Conservation (phyloP, 2,888 invertebrate species). For the Palloptera scutellata region DNA sequence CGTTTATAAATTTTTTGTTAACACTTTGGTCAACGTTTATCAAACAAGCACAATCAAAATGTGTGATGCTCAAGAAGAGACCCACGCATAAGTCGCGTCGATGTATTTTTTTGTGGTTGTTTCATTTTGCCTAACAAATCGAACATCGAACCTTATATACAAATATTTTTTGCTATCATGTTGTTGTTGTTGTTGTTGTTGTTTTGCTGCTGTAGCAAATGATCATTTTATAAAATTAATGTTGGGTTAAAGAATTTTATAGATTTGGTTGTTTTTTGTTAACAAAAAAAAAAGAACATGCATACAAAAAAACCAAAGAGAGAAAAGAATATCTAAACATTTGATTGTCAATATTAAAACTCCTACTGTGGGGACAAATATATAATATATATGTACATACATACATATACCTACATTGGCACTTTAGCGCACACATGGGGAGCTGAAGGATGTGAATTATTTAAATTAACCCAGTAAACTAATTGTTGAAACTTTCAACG, state of each 20-base stretch:
- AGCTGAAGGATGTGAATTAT: background rate
- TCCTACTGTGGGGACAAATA: slow-evolving; percentile 14
- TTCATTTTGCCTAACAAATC: slow-evolving; percentile 2
- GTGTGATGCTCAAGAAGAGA: no score
- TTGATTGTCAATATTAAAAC: slow-evolving; percentile 27
- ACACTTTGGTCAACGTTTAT: background rate
- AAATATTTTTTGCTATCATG: background rate
- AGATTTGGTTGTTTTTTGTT: background rate
- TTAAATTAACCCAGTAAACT: no score
- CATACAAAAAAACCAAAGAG: no score
- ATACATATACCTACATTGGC: background rate
- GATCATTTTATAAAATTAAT: slow-evolving; percentile 37
- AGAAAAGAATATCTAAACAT: slow-evolving; percentile 18
- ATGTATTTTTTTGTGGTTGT: no score
- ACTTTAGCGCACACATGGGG: background rate
- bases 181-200: slow-evolving; percentile 20
- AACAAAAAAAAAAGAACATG: no score
- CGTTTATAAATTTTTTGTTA: no score
- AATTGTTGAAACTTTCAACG: no score
- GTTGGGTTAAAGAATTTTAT: slow-evolving; percentile 28
- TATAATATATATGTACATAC: no score
- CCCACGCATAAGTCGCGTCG: background rate
- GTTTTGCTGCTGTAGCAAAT: slow-evolving; percentile 4
- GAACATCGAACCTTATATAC: slow-evolving; percentile 7
- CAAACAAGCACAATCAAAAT: background rate